A percentile compares a stretch with the other conserved stretches of the same genome.
phyloP scores from a whole-genome alignment of 1,140 invertebrate genomes.

The Trichoplusia ni region DNA sequence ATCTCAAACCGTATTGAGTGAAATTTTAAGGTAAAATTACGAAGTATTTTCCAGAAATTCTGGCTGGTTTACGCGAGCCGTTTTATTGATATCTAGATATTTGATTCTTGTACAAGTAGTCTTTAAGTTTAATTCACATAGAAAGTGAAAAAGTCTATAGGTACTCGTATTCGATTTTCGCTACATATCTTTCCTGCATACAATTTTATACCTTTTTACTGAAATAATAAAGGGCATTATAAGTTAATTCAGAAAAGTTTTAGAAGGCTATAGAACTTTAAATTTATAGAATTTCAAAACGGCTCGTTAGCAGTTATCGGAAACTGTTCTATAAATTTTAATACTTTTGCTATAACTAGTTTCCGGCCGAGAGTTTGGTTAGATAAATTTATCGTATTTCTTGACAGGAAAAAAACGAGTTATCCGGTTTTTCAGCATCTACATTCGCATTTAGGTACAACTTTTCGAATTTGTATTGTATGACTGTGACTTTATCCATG shows the following conservation, averaged over 20 bases:
- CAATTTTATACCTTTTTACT: neutral
- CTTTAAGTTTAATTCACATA: neutral
- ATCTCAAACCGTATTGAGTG: neutral
- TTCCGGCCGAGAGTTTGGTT: too few relatives aligned
- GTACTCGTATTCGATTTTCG: neutral
- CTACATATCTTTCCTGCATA: neutral
- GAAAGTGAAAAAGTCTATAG: neutral
- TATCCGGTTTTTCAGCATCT: too few relatives aligned
- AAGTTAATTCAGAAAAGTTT: neutral
- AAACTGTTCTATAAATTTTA: neutral
- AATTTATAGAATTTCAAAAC: constrained; percentile 23
- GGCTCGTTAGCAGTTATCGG: neutral
- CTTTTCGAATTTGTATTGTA: too few relatives aligned
- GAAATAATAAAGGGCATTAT: neutral
- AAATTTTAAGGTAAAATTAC: neutral
- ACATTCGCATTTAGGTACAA: too few relatives aligned
- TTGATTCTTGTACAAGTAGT: constrained; percentile 1
- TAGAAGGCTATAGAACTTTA: neutral
- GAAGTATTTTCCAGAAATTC: neutral
- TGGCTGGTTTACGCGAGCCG: neutral
- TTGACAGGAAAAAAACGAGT: too few relatives aligned
- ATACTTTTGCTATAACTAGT: neutral
- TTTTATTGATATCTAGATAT: neutral
- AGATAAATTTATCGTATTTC: too few relatives aligned
- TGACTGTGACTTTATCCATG: too few relatives aligned